These are phyloP conservation scores for Phycodurus eques DNA, from an alignment of 2,113 vertebrate genomes.

Conservation along the genomic window DNA sequence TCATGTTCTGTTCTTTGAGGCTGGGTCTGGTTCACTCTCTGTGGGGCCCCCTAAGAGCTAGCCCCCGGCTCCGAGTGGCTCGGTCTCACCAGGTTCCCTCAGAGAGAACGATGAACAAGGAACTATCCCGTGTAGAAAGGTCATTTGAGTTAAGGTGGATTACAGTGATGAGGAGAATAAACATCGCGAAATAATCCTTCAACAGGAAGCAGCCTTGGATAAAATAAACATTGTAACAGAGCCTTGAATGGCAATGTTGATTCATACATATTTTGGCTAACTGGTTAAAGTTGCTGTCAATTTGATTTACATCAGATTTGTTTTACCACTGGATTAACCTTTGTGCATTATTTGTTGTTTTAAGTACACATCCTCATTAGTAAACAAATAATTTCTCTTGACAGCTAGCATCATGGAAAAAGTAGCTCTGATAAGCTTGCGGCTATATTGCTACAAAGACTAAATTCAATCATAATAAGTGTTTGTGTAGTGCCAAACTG, in stretches of 20 bases:
- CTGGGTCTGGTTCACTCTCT: constrained; percentile 51
- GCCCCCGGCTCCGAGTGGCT: constrained; percentile 39
- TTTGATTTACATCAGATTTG: constrained; percentile 9
- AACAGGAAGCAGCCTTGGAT: constrained; percentile 37
- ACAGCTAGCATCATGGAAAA: neutral
- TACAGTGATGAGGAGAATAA: constrained; percentile 35
- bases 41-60: constrained; percentile 41
- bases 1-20: constrained; percentile 56
- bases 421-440: neutral
- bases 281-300: neutral
- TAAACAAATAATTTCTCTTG: neutral
- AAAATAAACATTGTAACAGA: constrained; percentile 34
- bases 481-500: no score
- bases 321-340: neutral
- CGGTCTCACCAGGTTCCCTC: constrained; percentile 50
- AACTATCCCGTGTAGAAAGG: constrained; percentile 47
- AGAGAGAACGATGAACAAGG: constrained; percentile 48
- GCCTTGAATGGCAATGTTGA: constrained; percentile 4
- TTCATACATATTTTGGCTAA: constrained; percentile 18
- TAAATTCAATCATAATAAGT: neutral
- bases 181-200: constrained; percentile 27
- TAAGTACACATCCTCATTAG: neutral
- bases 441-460: neutral
- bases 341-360: neutral
- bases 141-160: constrained; percentile 46